These are phyloP conservation scores for Syrista parreyssii DNA, from an alignment of 2,888 invertebrate species.

Conservation along the genomic window DNA sequence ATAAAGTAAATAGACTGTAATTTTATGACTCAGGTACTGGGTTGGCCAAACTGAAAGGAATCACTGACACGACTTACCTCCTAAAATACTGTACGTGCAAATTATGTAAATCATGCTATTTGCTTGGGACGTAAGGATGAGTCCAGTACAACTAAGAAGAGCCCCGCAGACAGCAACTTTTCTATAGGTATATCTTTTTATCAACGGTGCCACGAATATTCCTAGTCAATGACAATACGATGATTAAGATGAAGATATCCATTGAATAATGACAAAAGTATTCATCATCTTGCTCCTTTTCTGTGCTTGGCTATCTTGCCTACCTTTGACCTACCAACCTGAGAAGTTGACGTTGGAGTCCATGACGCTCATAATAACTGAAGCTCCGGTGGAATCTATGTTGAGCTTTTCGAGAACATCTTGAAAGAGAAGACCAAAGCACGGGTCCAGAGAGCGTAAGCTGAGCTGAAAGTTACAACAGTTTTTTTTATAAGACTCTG, in stretches of 20 bases:
- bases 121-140: constrained; percentile 77
- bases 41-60: background rate
- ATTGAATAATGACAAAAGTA: background rate
- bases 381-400: constrained; percentile 81
- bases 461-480: constrained; percentile 73
- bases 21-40: background rate
- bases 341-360: constrained; percentile 85
- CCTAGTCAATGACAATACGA: constrained; percentile 46
- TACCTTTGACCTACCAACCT: constrained; percentile 51
- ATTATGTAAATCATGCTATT: constrained; percentile 79
- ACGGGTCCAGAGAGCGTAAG: constrained; percentile 83
- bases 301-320: background rate
- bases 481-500: background rate
- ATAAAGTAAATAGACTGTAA: background rate
- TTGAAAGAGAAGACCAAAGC: constrained; percentile 83
- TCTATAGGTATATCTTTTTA: constrained; percentile 80
- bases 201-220: constrained; percentile 80
- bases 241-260: background rate
- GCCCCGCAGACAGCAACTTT: constrained; percentile 78
- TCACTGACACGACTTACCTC: constrained; percentile 69
- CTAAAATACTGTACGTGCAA: constrained; percentile 79
- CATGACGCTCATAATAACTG: constrained; percentile 80
- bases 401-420: constrained; percentile 76
- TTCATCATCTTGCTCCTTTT: background rate
- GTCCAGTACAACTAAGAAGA: constrained; percentile 74